Base-by-base conservation (phyloP, 2,888 invertebrate species). In the Drosophila diplacantha region DNA sequence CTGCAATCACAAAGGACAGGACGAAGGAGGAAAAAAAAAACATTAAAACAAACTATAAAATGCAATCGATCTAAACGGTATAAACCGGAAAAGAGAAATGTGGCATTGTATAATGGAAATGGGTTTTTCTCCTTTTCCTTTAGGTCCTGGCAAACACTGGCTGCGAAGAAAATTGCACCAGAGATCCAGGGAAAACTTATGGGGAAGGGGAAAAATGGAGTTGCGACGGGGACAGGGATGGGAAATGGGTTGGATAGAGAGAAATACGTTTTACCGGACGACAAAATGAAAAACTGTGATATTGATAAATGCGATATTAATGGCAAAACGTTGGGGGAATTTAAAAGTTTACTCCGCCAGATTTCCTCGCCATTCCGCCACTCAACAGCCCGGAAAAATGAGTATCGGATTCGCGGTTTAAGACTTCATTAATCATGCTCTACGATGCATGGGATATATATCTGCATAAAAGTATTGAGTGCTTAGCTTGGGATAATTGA, bases 31-130 rank as follows among this genome's bases (percentile, higher is more conserved):
- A 50, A n/a, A 32, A 54, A 54, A 63, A 62, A 65, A 50, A 59
- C 84, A 84, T 78, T 78, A 78, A 83, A 84, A 81, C 72, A 83
- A 84, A 81, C 79, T 84, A 78, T 83, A 84, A 84, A 84, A 84
- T 79, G 79, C 84, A 84, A 84, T 84, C 83, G 84, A 79, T 84
- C 78, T 78, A 83, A 78, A 73, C 60, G 74, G 74, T 81, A 83
- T 75, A 83, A 78, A 69, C 84, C 82, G 78, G 82, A 81, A 78
- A 83, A 81, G 71, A 81, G 64, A 64, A 81, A 83, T 83, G 76
- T 75, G 82, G 61, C 82, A 79, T 83, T 83, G 63, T 81, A 69
- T 83, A 81, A 78, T 78, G 82, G 82, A 81, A 78, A 83, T 80
- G 83, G 64, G 57, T 80, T 78, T 71, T 66, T 62, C 66, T 73